phyloP scores from a whole-genome alignment of 2,113 vertebrate genomes.

The Odontesthes bonariensis region DNA sequence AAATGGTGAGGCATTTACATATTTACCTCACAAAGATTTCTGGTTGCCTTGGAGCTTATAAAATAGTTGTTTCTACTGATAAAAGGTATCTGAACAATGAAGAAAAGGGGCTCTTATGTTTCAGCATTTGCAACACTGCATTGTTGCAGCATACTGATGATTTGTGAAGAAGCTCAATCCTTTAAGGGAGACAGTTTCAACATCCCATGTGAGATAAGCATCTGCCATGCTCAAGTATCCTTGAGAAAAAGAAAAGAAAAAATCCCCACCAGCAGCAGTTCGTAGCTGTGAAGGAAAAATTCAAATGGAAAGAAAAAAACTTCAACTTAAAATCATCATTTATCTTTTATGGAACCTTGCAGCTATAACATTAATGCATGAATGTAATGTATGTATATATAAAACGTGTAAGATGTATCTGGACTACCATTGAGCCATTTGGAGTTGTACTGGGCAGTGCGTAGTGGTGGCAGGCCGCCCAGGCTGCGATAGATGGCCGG shows the following conservation, averaged over 20 bases:
- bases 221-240: conserved; percentile 17
- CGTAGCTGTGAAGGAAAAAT: background rate
- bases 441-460: conserved; percentile 98
- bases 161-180: conserved; percentile 21
- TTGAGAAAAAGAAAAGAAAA: conserved; percentile 16
- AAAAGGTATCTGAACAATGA: conserved; percentile 22
- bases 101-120: background rate
- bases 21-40: conserved; percentile 17
- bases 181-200: conserved; percentile 26
- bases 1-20: conserved; percentile 18
- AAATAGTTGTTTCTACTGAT: conserved; percentile 21
- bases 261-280: conserved; percentile 27
- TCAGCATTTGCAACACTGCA: background rate
- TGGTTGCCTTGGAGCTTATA: conserved; percentile 22
- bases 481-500: conserved; percentile 97
- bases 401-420: conserved; percentile 2
- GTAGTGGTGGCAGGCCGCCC: conserved; percentile 91
- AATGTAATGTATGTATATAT: background rate
- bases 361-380: no score
- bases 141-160: background rate
- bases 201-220: conserved; percentile 30
- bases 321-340: background rate
- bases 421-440: conserved; percentile 96
- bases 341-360: no score
- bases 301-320: background rate